Percentiles rank a stretch among this genome's conserved stretches.
phyloP scores from a whole-genome alignment of 2,888 invertebrate genomes.

The Acleris laterana region DNA sequence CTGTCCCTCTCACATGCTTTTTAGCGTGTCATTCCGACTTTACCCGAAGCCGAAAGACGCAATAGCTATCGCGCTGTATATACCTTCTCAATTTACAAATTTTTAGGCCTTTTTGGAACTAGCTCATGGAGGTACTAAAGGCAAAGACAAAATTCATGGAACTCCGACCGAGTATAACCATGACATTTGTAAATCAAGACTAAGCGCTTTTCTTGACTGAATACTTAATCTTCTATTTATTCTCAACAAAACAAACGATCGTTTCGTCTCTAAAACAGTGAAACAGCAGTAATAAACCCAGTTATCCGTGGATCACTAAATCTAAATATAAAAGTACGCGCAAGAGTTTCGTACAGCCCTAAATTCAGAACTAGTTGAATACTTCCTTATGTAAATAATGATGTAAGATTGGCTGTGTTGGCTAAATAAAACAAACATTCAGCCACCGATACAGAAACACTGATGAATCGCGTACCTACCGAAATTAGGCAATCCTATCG shows the following conservation, averaged over 20 bases:
- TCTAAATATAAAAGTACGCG: slow-evolving; percentile 62
- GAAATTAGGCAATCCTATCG: neutral
- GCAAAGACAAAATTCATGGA: too few species aligned
- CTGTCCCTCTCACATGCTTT: too few species aligned
- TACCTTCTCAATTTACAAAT: too few species aligned
- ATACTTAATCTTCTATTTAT: slow-evolving; percentile 1
- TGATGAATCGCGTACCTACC: slow-evolving; percentile 17
- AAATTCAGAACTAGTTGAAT: slow-evolving; percentile 54
- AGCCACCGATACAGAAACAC: slow-evolving; percentile 26
- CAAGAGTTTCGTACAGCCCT: slow-evolving; percentile 55
- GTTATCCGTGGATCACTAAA: slow-evolving; percentile 59
- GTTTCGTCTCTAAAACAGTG: slow-evolving; percentile 28
- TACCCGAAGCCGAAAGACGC: too few species aligned
- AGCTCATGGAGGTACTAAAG: too few species aligned
- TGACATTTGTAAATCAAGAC: too few species aligned
- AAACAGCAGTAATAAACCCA: slow-evolving; percentile 71
- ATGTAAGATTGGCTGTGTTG: slow-evolving; percentile 55
- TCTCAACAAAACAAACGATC: slow-evolving; percentile 17
- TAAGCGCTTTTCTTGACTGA: neutral
- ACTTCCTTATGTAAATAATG: slow-evolving; percentile 75
- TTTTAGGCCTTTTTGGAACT: too few species aligned
- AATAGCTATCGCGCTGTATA: too few species aligned
- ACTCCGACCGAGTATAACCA: too few species aligned
- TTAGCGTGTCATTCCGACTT: too few species aligned
- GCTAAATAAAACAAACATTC: slow-evolving; percentile 36